Base-by-base conservation (phyloP, 2,113 vertebrate species). In the Ailuropoda melanoleuca region DNA sequence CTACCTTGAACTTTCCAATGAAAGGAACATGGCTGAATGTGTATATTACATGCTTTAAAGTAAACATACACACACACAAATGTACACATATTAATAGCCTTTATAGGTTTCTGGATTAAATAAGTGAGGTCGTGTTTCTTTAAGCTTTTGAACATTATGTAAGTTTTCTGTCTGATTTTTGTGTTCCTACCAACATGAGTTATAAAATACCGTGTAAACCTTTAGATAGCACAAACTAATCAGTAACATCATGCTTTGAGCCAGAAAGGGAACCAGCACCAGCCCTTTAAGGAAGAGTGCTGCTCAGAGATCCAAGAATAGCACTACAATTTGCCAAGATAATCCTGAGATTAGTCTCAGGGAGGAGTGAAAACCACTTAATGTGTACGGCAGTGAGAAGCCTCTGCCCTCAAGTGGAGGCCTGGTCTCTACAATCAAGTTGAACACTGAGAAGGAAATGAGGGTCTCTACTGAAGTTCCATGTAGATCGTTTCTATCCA, bases 231-330 rank as follows among this genome's bases (percentile, higher is more conserved):
- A 86, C 83, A 94, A 88, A 93, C 48, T 93, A 90, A 96, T 97
- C 96, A 94, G 95, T 97, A 97, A 78, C 21, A 18, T 55, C 60
- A 50, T 93, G 56, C 75, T 96, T 92, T 89, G 66, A 95, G 92
- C 62, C 72, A 70, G 72, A 77, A 93, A 93, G 93, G 4, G 80
- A 90, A 64, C 14, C 78, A 88, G 46, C 53, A 55, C 39, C 70
- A 3, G 4, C 26, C 29, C 43, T 96, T 93, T 84, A 94, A 94
- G 64, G 43, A 83, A 72, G 66, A 96, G 58, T 83, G 29, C 87
- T 88, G 5, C 94, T 93, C 75, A 96, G 46, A 56, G n/a, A 43
- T 39, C 58, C 46, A 88, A 92, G 78, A 96, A 78, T 26, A 95
- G 78, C 77, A 55, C 29, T 70, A 34, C 74, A 58, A 64, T 48